Conservation (phyloP, 2,797 vertebrate genomes). For the Helicolenus hilgendorfi region DNA sequence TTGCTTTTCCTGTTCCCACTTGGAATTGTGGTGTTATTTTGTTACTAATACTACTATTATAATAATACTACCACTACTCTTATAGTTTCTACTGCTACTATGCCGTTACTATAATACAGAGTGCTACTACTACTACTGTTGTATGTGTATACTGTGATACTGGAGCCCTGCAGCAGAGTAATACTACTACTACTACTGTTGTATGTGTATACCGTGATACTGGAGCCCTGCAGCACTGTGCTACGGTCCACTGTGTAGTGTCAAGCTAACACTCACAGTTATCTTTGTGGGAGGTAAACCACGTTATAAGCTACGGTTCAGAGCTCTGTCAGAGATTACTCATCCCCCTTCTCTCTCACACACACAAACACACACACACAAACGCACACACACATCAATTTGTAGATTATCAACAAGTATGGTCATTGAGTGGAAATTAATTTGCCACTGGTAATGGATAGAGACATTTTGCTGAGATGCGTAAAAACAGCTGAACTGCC, state of each 20-base stretch:
- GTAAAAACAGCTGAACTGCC: slow-evolving; percentile 87
- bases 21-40: neutral
- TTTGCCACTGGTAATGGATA: slow-evolving; percentile 89
- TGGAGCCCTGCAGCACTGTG: neutral
- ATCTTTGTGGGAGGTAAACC: slow-evolving; percentile 51
- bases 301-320: slow-evolving; percentile 38
- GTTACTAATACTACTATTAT: no score
- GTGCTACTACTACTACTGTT: neutral
- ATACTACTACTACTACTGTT: neutral
- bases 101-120: neutral
- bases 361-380: slow-evolving; percentile 6
- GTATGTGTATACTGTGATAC: neutral
- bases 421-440: slow-evolving; percentile 87
- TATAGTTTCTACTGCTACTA: no score
- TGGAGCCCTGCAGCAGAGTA: neutral
- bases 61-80: no score
- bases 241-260: neutral
- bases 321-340: slow-evolving; percentile 38
- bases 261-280: slow-evolving; percentile 32
- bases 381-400: neutral
- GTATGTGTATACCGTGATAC: neutral
- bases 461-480: slow-evolving; percentile 89
- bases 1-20: neutral
- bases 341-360: neutral
- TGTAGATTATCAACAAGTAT: slow-evolving; percentile 79